phyloP scores from a whole-genome alignment of 2,113 vertebrate genomes.

The Myrmophylax atrothorax region DNA sequence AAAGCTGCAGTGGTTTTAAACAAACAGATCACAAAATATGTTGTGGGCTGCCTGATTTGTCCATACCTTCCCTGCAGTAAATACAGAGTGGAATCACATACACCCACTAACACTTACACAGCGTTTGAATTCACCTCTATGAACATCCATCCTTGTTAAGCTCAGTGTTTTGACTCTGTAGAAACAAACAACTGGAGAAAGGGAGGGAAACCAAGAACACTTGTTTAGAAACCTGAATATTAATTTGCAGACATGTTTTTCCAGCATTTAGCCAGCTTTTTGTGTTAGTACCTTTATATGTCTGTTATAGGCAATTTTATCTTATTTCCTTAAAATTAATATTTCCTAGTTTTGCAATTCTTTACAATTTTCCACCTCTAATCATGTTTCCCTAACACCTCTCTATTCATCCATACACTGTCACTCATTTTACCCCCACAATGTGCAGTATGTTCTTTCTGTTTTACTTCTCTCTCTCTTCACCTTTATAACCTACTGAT shows the following conservation, averaged over 20 bases:
- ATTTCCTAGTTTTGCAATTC: background rate
- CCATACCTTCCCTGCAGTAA: background rate
- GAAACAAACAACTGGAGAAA: background rate
- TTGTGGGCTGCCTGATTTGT: accelerated
- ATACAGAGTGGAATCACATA: background rate
- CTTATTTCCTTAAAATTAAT: background rate
- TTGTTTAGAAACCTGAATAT: background rate
- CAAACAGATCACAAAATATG: background rate
- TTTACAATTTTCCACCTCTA: background rate
- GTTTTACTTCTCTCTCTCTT: background rate
- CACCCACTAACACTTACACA: background rate
- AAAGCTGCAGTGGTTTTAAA: background rate
- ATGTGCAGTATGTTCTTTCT: background rate
- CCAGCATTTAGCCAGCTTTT: background rate
- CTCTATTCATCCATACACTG: background rate
- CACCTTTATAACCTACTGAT: background rate
- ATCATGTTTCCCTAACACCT: background rate
- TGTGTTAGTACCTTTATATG: background rate
- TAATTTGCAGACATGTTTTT: background rate
- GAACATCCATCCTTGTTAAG: background rate
- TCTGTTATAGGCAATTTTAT: background rate
- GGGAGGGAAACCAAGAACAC: background rate
- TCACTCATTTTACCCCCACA: background rate
- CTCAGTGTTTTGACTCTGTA: background rate
- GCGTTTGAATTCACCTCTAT: background rate